Evolutionary conservation across 2,888 invertebrate genomes (phyloP), one percentile per base, ranked within the genome.

Genomic region (Noctuana brunneofusca): DNA sequence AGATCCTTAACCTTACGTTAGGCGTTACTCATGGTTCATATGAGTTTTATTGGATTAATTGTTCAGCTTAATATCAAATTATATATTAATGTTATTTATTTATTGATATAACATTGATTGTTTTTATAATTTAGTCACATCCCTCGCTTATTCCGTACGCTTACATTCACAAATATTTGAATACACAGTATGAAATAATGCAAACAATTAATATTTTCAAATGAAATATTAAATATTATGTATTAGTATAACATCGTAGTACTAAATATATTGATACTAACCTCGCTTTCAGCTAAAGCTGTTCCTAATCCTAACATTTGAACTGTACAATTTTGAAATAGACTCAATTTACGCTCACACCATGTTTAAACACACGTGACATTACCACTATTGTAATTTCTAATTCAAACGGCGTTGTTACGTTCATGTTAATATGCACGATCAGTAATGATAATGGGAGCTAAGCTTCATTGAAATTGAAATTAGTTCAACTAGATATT

Each of bases 381-480:
- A 59, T 46, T 16, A 46, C 12, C 30, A 12, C 18, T 16, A 30
- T 46, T 53, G 53, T 60, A 14, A 54, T 60, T 35, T 32, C 43
- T 41, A 32, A 60, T 54, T 60, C 43, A 32, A 53, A 59, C 30
- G 32, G 6, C n/a, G 43, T 43, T 59, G 41, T 38, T 20, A 32
- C 20, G 46, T 54, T 59, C 24, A 46, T 60, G 43, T 60, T 53
- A 60, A 52, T 60, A 35, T 48, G 43, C 59, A 46, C 53, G 53
- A 56, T 35, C 52, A 53, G 43, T 53, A 30, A 59, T 32, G 59
- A 32, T 41, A 59, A 59, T 59, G 16, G 46, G 32, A 52, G 41
- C 43, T 57, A 46, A 59, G 52, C 43, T 32, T 53, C 30, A 53
- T 59, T 53, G 46, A 53, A 53, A 59, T 59, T 59, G 46, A 59